Percentiles rank a stretch among this genome's conserved stretches.
Conservation (phyloP, 2,888 invertebrate species). For the Gymnocheta viridis region DNA sequence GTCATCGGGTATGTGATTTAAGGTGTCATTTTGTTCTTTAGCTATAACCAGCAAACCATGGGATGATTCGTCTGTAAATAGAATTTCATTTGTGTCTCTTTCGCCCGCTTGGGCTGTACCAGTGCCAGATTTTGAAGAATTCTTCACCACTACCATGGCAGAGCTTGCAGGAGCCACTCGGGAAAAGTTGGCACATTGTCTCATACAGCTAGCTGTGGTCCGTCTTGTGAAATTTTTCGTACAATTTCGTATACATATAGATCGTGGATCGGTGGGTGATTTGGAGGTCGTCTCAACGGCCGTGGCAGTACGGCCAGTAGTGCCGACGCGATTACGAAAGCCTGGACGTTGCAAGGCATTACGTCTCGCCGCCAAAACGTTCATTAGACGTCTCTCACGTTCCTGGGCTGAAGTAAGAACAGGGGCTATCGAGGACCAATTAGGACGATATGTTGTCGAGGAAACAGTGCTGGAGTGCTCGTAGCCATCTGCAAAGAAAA, state of each 20-base stretch:
- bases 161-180: constrained; percentile 70
- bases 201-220: constrained; percentile 82
- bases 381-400: constrained; percentile 84
- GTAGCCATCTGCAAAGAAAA: constrained; percentile 73
- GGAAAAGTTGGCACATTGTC: constrained; percentile 80
- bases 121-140: constrained; percentile 68
- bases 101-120: constrained; percentile 72
- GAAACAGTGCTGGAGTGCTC: constrained; percentile 69
- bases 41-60: constrained; percentile 81
- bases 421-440: constrained; percentile 74
- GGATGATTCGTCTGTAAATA: constrained; percentile 82
- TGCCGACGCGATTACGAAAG: constrained; percentile 81
- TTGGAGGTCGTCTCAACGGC: constrained; percentile 78
- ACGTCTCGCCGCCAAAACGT: constrained; percentile 85
- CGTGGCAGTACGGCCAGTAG: constrained; percentile 77
- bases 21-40: constrained; percentile 80
- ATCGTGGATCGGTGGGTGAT: constrained; percentile 78
- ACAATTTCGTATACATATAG: constrained; percentile 80
- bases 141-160: constrained; percentile 54
- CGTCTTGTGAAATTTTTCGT: constrained; percentile 82
- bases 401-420: constrained; percentile 79
- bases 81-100: constrained; percentile 81
- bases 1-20: constrained; percentile 78
- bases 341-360: constrained; percentile 84
- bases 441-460: constrained; percentile 77